Evolutionary conservation across 2,888 invertebrate genomes (phyloP), one percentile per base, ranked within the genome.

Genomic region (Fissipunctia ypsillon): DNA sequence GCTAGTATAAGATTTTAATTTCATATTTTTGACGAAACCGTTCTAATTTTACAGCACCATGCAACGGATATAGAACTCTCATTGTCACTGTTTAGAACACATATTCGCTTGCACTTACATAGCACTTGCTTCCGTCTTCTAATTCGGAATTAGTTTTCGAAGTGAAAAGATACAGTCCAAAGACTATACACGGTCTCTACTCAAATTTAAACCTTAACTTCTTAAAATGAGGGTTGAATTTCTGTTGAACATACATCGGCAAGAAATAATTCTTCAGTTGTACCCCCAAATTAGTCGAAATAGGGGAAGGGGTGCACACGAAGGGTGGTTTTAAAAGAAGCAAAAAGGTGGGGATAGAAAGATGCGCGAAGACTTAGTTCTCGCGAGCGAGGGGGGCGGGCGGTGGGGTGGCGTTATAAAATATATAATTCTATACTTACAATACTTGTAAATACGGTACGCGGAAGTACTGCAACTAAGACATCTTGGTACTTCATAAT

Each of bases 341-440:
- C 95, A 96, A 96, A 96, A 96, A 96, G 95, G 96, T 94, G 96
- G 96, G 91, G 95, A 95, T 95, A 95, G 96, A 96, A 96, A 96
- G 96, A 96, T 96, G 96, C 96, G 96, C 96, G 96, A 95, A 96
- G 96, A 96, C 96, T 96, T 96, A 96, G 96, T 96, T 96, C 94
- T 95, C 94, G 94, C 91, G 95, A 94, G 94, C 90, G 90, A 87
- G 81, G 90, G 88, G 76, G 89, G 90, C 89, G 63, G 71, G 83
- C 65, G 78, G 76, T 60, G 78, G 90, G 93, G 91, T 91, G 95
- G 95, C 92, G 95, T 96, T 96, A 96, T 96, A 96, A 96, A 96
- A 96, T 96, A 96, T 96, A 96, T 96, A 96, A 96, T 96, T 96
- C 96, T 96, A 96, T 96, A 96, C 96, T 96, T 96, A 96, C 96